A percentile compares a stretch with the other conserved stretches of the same genome.
Evolutionary conservation across 2,888 invertebrate genomes (phyloP).

Genomic region (Pandemis cinnamomeana): DNA sequence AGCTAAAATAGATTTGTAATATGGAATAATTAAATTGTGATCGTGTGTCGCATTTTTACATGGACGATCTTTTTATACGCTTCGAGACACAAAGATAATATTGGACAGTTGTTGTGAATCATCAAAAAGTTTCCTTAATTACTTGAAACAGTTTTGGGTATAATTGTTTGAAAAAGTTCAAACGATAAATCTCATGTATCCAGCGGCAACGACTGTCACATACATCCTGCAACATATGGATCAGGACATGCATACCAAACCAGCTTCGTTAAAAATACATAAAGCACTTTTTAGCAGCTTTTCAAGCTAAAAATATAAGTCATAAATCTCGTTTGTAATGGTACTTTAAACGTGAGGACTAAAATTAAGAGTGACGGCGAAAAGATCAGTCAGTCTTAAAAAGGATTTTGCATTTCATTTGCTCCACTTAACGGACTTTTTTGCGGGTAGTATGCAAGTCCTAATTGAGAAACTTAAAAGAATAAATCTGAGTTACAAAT

Average conservation of each 20-base stretch:
- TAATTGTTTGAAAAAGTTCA: too few species aligned
- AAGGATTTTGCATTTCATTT: neutral
- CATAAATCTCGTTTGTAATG: constrained; percentile 11
- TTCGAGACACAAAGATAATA: too few species aligned
- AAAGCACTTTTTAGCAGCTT: constrained; percentile 13
- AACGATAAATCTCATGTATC: neutral
- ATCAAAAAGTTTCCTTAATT: too few species aligned
- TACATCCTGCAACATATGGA: constrained; percentile 19
- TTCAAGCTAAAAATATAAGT: constrained; percentile 13
- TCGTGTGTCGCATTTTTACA: neutral
- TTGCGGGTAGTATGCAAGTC: neutral
- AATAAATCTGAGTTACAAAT: too few species aligned
- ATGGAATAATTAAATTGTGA: neutral
- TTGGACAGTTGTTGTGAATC: too few species aligned
- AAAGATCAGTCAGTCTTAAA: neutral
- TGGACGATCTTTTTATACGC: neutral
- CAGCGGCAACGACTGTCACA: constrained; percentile 12
- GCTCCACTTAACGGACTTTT: neutral
- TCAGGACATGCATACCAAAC: neutral
- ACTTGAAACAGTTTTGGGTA: too few species aligned
- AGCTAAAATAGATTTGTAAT: neutral
- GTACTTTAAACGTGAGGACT: neutral
- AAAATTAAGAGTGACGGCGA: neutral
- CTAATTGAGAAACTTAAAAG: neutral
- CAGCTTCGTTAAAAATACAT: neutral